These are phyloP conservation scores for Ladona fulva DNA, from an alignment of 1,140 invertebrate genomes.

Conservation along the genomic window DNA sequence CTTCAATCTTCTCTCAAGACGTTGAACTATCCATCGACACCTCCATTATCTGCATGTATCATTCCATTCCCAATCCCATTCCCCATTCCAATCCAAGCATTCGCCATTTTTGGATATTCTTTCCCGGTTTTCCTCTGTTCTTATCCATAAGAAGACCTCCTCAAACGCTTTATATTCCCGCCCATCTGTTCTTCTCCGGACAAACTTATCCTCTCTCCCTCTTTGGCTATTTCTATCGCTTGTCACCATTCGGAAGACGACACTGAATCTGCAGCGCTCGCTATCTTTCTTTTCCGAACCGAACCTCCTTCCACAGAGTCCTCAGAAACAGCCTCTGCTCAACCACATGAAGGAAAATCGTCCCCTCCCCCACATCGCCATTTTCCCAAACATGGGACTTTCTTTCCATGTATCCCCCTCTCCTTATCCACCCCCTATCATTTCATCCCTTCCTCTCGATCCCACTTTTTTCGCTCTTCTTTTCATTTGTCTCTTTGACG, in stretches of 20 bases:
- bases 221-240: not conserved
- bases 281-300: not conserved
- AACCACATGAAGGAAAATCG: not conserved
- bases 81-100: not conserved
- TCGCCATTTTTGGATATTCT: not conserved
- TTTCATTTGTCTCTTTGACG: conserved; percentile 9
- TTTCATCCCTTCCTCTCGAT: not conserved
- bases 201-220: not conserved
- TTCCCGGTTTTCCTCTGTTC: not conserved
- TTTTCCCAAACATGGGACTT: not conserved
- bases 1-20: too few species aligned
- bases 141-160: too few species aligned
- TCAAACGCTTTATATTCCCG: too few species aligned
- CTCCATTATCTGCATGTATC: too few species aligned
- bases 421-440: not conserved
- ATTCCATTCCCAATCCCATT: not conserved
- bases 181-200: not conserved
- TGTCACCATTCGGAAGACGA: not conserved
- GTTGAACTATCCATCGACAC: too few species aligned
- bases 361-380: not conserved
- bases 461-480: not conserved
- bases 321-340: not conserved
- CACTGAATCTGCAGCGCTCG: not conserved
- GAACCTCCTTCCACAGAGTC: not conserved
- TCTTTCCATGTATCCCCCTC: not conserved